Base-by-base conservation (phyloP, 2,797 vertebrate species). In the Sebastes matsubarae region DNA sequence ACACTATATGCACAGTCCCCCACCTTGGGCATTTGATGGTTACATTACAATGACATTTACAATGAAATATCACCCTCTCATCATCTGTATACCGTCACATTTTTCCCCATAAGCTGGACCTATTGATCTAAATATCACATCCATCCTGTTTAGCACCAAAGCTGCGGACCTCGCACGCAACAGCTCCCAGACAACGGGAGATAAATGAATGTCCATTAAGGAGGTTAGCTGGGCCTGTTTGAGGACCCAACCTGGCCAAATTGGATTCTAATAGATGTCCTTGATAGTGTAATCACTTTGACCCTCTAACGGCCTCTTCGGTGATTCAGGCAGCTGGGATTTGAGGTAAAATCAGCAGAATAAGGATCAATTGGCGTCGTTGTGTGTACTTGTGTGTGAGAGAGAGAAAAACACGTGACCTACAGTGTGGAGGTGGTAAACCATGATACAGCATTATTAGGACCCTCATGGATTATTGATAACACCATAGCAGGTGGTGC, bases 91-190 rank as follows among this genome's bases (percentile, higher is more conserved):
- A 92, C 74, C 86, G 73, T 89, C 87, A 75, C 83, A 91, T 94
- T 92, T 94, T 88, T 86, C 85, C 87, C 84, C 66, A 90, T 93
- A 89, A 93, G 79, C 83, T 22, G 61, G 68, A 83, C 87, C 82
- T 88, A 92, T 94, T 92, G 90, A 94, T 95, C 88, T 93, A 91
- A 93, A 92, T 93, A 94, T 92, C 90, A 83, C 91, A 95, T 93
- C 89, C 81, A 92, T 94, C 90, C 92, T 92, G 91, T 88, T 93
- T 89, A 93, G 84, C 77, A 82, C 84, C 84, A 64, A 80, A 87
- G 83, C 85, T 79, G 77, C 25, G 27, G 84, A 90, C 80, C 71
- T 85, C 25, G 75, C 85, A 87, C 63, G 80, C 90, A 90, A 87
- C 87, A 59, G 90, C 84, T 85, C 88, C 87, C 81, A 88, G 92